A percentile compares a stretch with the other conserved stretches of the same genome.
phyloP scores from a whole-genome alignment of 2,113 vertebrate species.

The Pterocles burchelli region DNA sequence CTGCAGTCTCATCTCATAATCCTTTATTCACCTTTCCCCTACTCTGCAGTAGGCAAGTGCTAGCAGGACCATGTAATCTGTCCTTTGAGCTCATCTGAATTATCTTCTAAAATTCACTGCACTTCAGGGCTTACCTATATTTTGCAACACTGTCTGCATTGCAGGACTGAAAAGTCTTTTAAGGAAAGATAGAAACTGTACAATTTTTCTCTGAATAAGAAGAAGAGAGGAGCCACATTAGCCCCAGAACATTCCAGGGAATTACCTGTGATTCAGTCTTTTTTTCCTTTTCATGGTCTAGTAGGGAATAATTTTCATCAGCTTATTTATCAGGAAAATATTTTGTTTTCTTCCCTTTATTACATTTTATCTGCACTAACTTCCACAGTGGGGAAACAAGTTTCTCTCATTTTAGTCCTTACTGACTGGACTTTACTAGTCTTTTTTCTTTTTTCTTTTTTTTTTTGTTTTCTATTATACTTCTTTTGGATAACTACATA shows the following conservation, averaged over 20 bases:
- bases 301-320: not conserved
- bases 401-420: not conserved
- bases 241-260: not conserved
- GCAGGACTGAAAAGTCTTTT: not conserved
- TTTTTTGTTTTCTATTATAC: not conserved
- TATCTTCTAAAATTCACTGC: not conserved
- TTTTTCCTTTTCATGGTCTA: not conserved
- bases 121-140: not conserved
- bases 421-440: not conserved
- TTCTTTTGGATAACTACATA: not conserved
- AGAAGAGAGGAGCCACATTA: not conserved
- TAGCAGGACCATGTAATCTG: not conserved
- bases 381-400: not conserved
- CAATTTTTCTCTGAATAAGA: not conserved
- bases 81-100: not conserved
- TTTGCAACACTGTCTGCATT: not conserved
- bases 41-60: not conserved
- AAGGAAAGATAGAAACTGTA: not conserved
- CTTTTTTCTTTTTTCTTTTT: not conserved
- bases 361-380: not conserved
- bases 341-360: not conserved
- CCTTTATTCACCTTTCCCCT: not conserved
- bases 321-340: not conserved
- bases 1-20: not conserved
- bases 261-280: not conserved